phyloP scores from a whole-genome alignment of 2,888 invertebrate genomes.

The Patella ulyssiponensis region DNA sequence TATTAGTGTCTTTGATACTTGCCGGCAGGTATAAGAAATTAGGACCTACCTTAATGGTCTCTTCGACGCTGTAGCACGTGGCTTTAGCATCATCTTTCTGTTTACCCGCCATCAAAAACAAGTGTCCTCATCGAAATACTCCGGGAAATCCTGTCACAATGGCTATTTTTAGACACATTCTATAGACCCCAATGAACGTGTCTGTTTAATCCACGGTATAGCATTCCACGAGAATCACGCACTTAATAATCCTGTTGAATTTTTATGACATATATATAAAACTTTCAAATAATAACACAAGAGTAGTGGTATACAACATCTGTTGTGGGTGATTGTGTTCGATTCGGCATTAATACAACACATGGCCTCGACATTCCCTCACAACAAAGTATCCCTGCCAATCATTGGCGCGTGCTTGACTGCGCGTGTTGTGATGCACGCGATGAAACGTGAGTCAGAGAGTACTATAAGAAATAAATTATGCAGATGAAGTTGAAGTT shows the following conservation, averaged over 20 bases:
- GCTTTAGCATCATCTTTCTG: not conserved
- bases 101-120: slow-evolving; percentile 7
- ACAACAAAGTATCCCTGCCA: not conserved
- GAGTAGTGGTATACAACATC: no score
- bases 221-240: no score
- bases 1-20: not conserved
- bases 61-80: slow-evolving; percentile 5
- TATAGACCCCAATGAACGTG: no score
- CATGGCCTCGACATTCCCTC: slow-evolving; percentile 7
- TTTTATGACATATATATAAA: no score
- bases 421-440: slow-evolving; percentile 28
- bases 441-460: slow-evolving; percentile 30
- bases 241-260: no score
- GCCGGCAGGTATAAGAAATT: not conserved
- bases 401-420: slow-evolving; percentile 10
- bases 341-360: not conserved
- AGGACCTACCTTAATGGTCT: slow-evolving; percentile 7
- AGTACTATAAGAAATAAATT: slow-evolving; percentile 32
- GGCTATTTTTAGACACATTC: not conserved
- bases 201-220: no score
- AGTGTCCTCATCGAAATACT: not conserved
- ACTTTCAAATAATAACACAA: no score
- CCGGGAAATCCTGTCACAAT: slow-evolving; percentile 1
- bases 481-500: slow-evolving; percentile 19
- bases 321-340: no score